Evolutionary conservation across 1,140 invertebrate genomes (phyloP), one percentile per base, ranked within the genome.

Genomic region (Bursaphelenchus mucronatus): DNA sequence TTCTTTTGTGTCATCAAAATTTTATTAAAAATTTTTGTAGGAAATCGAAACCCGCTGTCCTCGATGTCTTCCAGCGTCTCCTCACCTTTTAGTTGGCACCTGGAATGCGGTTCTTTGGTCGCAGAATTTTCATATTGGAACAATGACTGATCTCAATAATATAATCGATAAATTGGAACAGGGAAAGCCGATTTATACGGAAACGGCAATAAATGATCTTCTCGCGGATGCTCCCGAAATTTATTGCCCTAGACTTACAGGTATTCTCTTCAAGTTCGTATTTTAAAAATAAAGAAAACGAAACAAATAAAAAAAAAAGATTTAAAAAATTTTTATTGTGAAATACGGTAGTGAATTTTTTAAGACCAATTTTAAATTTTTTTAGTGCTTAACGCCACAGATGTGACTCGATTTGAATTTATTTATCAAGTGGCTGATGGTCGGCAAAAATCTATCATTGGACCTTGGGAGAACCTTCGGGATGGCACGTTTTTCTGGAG

Each of bases 351-450:
- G 6, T 6, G 13, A 55, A 55, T 55, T n/a, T 4, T 1, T 6
- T n/a, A 44, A 6, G 39, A 55, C 2, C n/a, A 59, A 45, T 11
- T 5, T 30, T 30, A 3, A 49, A 49, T 49, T 15, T n/a, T 21
- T 57, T 57, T 39, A 57, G 55, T 57, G 9, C 40, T 57, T 8
- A 43, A 57, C 44, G 13, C 39, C 19, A 21, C 11, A 10, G 55
- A 57, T 19, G 39, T 43, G 15, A 66, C 63, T 2, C 65, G 63
- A 64, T 64, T 66, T 41, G 63, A 64, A 40, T 63, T 64, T n/a
- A 57, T 43, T 19, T 64, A 61, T 40, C 59, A 54, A 13, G n/a
- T 64, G 13, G 15, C 46, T 19, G 63, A 63, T 41, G 58, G 39
- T n/a, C 57, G 51, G 8, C 63, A 64, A 44, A 64, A 63, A 63